Evolutionary conservation across 1,140 invertebrate genomes (phyloP), one percentile per base, ranked within the genome.

Genomic region (Radopholus similis): DNA sequence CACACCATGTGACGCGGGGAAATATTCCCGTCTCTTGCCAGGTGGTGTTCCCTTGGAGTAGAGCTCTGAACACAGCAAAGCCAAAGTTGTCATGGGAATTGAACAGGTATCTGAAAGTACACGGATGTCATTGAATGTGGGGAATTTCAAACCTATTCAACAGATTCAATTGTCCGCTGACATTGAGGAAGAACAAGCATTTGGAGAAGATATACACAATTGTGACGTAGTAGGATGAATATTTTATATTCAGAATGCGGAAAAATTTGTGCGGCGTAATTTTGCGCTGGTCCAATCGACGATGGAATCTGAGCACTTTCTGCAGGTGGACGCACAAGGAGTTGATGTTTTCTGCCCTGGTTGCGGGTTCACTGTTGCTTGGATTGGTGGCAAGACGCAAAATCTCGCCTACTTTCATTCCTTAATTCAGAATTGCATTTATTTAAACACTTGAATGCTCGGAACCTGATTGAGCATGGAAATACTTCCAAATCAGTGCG

Each of bases 1-100:
- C 84, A 74, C 86, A 86, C 54, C 86, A 77, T 23, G 86, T 86
- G 8, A 86, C 85, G 32, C 85, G 72, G 0, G 68, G 68, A 40
- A 70, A 70, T 28, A 70, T 35, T 23, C 68, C 77, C 30, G 82
- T 84, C 18, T 84, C 72, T 34, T 73, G 77, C 78, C 78, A 80
- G 3, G 78, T 77, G 23, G 55, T 49, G 30, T 82, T 80, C 15
- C 79, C 70, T 5, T 56, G 54, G 11, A 66, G 53, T 5, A 80
- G 54, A 38, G 58, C 56, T 6, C 53, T 37, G 67, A 68, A 76
- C 21, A 72, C 66, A 32, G 70, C 53, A 35, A 77, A 77, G 9
- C 77, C 77, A 62, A 81, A 79, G 28, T 42, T 35, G 34, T 62
- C 28, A 18, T 59, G 30, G 62, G 42, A n/a, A 65, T 63, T 40